Base-by-base conservation (phyloP, 2,888 invertebrate species). In the Zhuqinia jingwanae region DNA sequence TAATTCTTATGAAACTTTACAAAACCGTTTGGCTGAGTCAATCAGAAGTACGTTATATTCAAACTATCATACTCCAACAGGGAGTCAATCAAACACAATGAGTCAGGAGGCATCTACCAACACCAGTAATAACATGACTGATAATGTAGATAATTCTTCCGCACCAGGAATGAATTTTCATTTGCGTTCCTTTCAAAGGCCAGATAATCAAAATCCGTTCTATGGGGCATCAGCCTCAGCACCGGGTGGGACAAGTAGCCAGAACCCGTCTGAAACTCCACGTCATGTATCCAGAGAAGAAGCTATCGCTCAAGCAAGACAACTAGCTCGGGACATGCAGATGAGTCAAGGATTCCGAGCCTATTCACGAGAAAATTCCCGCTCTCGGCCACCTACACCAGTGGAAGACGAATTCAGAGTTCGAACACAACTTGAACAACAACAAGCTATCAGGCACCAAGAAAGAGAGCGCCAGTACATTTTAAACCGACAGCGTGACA, bases 301-400 rank as follows among this genome's bases (percentile, higher is more conserved):
- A 15, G 63, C 15, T 1, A 47, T 73, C n/a, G 50, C 17, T 15
- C 50, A 45, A 6, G 73, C 73, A 15, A 20, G 73, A 25, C 25
- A n/a, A 2, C 8, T 50, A 27, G 73, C 73, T 2, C 17, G 73
- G 13, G 50, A 73, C 1, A 50, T 73, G 47, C 73, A 73, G 25
- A 20, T n/a, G 27, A 20, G 50, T 2, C 73, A 73, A 47, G 73
- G 73, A 1, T 73, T 73, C 13, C 10, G 25, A 22, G 73, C 50
- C 10, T 73, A 73, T n/a, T 13, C 1, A 6, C 1, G 6, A 8
- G 22, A 22, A 50, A 22, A 22, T 6, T 0, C 10, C 1, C 11
- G 15, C 17, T 17, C 25, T 1, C 15, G 17, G 1, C 15, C 20
- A 47, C 10, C 13, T 20, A 20, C 47, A 2, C 13, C 47, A 3